Conservation (phyloP, 1,140 invertebrate genomes). For the Formica selysi region DNA sequence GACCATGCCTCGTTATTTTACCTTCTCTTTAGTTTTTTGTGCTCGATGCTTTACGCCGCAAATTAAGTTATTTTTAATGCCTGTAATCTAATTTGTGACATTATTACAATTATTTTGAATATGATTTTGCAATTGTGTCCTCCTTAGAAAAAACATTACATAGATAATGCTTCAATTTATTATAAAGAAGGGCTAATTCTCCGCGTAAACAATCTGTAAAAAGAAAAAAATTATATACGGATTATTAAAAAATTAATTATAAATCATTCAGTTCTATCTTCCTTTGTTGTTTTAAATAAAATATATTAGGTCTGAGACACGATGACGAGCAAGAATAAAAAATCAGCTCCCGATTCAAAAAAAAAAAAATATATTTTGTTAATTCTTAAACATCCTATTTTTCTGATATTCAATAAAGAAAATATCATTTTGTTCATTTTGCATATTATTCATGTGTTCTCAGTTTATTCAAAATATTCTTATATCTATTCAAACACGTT, state of each 20-base stretch:
- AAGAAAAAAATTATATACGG: not conserved
- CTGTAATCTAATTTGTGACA: not conserved
- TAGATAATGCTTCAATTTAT: not conserved
- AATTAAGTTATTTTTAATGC: not conserved
- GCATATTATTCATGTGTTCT: not conserved
- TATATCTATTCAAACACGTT: not conserved
- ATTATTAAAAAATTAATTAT: constrained; percentile 16
- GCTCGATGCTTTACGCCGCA: not conserved
- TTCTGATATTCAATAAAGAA: constrained; percentile 34
- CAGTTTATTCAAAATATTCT: constrained; percentile 10
- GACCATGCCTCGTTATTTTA: constrained; percentile 17
- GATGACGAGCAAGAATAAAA: constrained; percentile 12
- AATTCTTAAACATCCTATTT: constrained; percentile 8
- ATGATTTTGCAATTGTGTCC: not conserved
- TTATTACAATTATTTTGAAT: not conserved
- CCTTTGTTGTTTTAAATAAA: constrained; percentile 21
- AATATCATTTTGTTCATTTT: constrained; percentile 19
- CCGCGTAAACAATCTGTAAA: not conserved
- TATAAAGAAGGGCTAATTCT: not conserved
- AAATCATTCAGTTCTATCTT: not conserved
- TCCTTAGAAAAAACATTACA: not conserved
- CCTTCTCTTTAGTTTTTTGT: constrained; percentile 29
- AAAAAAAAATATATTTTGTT: not conserved
- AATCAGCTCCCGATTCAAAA: not conserved
- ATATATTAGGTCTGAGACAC: not conserved